A percentile compares a stretch with the other conserved stretches of the same genome.
Evolutionary conservation across 2,113 vertebrate species (phyloP).

Genomic region (Origma solitaria): DNA sequence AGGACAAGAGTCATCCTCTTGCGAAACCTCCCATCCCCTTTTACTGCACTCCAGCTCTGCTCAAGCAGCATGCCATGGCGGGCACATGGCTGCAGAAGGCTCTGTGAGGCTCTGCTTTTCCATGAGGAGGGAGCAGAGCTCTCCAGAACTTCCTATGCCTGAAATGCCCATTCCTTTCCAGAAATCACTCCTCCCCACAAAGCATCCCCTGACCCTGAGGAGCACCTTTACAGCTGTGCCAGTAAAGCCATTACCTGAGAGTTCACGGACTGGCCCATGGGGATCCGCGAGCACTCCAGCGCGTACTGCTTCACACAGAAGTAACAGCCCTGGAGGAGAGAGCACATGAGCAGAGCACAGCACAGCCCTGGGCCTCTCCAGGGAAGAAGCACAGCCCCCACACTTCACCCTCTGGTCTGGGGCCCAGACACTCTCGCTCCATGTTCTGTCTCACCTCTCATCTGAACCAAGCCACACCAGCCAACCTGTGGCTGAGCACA

Average conservation of each 20-base stretch:
- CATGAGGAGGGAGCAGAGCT: background rate
- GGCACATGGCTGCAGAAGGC: background rate
- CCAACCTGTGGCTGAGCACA: background rate
- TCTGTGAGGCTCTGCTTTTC: background rate
- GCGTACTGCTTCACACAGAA: slow-evolving; percentile 99
- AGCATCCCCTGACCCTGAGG: background rate
- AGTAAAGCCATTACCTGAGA: slow-evolving; percentile 84
- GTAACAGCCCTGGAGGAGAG: slow-evolving; percentile 85
- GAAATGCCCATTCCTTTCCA: background rate
- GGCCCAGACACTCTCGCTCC: background rate
- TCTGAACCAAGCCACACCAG: background rate
- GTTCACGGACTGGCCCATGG: slow-evolving; percentile 97
- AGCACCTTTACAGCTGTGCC: background rate
- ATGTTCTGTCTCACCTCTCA: background rate
- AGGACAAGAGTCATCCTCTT: background rate
- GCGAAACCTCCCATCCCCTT: background rate
- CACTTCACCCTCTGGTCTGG: background rate
- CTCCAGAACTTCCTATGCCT: background rate
- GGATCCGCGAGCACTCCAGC: slow-evolving; percentile 94
- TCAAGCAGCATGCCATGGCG: background rate
- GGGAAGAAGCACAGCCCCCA: background rate
- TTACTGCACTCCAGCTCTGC: background rate
- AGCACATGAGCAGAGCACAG: background rate
- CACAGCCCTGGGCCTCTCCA: background rate
- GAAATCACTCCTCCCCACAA: background rate